A percentile compares a stretch with the other conserved stretches of the same genome.
Conservation (phyloP, 1,140 invertebrate genomes). For the Drosophila santomea region DNA sequence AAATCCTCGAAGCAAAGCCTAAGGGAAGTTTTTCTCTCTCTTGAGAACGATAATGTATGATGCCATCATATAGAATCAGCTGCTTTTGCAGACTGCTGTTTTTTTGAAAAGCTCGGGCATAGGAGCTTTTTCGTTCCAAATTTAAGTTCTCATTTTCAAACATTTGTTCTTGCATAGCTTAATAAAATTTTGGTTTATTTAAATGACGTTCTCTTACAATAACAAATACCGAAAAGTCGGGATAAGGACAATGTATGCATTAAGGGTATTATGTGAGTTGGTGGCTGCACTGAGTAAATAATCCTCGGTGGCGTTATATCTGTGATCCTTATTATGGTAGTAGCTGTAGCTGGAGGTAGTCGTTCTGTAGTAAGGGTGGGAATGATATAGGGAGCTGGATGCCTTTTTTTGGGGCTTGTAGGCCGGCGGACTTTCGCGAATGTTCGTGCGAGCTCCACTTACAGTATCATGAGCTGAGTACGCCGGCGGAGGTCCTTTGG, state of each 20-base stretch:
- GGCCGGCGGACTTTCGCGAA: neutral
- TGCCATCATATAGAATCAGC: too few relatives aligned
- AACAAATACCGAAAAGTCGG: neutral
- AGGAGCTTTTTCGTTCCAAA: too few relatives aligned
- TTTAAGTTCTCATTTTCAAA: too few relatives aligned
- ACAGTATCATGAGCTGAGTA: too few relatives aligned
- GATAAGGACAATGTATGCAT: neutral
- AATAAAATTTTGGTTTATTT: too few relatives aligned
- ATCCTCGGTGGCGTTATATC: neutral
- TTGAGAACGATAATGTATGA: too few relatives aligned
- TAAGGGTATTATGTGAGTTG: neutral
- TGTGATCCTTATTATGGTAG: neutral
- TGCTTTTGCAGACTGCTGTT: too few relatives aligned
- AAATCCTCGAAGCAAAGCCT: too few relatives aligned
- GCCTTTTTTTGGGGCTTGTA: neutral
- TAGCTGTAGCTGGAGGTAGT: neutral
- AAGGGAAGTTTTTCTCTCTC: too few relatives aligned
- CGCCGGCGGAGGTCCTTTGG: too few relatives aligned
- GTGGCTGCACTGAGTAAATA: neutral
- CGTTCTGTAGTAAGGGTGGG: neutral
- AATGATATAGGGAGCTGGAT: neutral
- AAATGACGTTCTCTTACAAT: neutral
- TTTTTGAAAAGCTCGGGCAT: too few relatives aligned
- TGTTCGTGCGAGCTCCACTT: neutral
- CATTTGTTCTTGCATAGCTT: neutral